These are phyloP conservation scores for Lota lota DNA, from an alignment of 2,113 vertebrate species.

Conservation along the genomic window DNA sequence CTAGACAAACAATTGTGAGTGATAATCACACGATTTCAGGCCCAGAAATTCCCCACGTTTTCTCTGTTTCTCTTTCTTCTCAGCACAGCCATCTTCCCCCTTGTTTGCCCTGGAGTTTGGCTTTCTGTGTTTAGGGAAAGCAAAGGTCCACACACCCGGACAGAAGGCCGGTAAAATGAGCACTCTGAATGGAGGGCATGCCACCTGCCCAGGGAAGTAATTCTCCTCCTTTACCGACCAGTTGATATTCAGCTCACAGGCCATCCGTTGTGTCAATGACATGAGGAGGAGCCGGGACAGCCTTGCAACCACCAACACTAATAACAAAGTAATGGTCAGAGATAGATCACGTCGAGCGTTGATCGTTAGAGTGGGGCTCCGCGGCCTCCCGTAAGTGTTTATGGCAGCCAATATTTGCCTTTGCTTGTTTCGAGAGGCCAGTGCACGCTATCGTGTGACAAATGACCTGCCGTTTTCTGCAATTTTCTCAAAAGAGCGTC, in stretches of 20 bases:
- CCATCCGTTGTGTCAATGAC: conserved; percentile 66
- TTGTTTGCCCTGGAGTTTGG: conserved; percentile 50
- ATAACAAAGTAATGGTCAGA: conserved; percentile 66
- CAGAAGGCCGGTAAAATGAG: conserved; percentile 44
- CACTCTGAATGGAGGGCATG: conserved; percentile 20
- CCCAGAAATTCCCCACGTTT: not conserved
- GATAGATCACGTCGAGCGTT: conserved; percentile 61
- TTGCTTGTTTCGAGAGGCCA: conserved; percentile 60
- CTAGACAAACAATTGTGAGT: too few relatives aligned
- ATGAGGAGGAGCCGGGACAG: conserved; percentile 57
- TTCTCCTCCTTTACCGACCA: conserved; percentile 68
- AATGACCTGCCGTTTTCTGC: conserved; percentile 19
- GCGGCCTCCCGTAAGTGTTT: conserved; percentile 55
- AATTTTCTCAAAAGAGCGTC: conserved; percentile 41
- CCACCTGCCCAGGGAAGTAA: conserved; percentile 66
- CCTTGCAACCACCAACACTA: conserved; percentile 65
- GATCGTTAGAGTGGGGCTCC: conserved; percentile 49
- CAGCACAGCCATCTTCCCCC: conserved; percentile 16
- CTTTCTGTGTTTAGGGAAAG: conserved; percentile 50
- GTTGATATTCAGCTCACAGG: conserved; percentile 68
- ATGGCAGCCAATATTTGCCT: conserved; percentile 58
- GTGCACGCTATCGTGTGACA: conserved; percentile 31
- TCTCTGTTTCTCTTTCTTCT: conserved; percentile 5
- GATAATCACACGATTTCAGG: too few relatives aligned
- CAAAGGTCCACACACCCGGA: conserved; percentile 36